Percentiles rank a stretch among this genome's conserved stretches.
Evolutionary conservation across 2,113 vertebrate genomes (phyloP).

Genomic region (Odobenus rosmarus): DNA sequence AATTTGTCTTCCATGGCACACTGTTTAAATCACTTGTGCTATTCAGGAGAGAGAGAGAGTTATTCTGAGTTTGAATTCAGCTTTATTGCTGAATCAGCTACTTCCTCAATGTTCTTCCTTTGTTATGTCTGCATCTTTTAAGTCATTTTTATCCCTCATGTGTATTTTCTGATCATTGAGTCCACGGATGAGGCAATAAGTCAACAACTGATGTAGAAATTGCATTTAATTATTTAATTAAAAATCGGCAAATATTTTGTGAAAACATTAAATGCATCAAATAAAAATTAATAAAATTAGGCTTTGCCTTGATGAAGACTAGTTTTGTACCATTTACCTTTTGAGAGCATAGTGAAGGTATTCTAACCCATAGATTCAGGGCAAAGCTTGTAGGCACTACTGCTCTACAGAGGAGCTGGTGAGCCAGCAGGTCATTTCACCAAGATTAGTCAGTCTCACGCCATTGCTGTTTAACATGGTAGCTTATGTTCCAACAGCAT

Average conservation of each 20-base stretch:
- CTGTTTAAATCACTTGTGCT: background rate
- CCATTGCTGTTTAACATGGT: background rate
- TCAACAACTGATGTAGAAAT: background rate
- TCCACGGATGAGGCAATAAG: background rate
- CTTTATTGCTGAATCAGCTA: background rate
- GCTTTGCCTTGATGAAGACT: background rate
- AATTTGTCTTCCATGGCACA: background rate
- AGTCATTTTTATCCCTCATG: background rate
- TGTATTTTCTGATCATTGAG: background rate
- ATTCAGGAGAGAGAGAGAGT: background rate
- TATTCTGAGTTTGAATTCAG: background rate
- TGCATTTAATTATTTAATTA: background rate
- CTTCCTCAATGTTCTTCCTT: background rate
- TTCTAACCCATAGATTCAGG: background rate
- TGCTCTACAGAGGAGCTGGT: background rate
- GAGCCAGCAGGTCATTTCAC: background rate
- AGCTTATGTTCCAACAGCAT: conserved; percentile 45
- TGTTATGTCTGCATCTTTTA: background rate
- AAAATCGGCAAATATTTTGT: background rate
- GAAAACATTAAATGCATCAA: background rate
- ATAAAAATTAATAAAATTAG: background rate
- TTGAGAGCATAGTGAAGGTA: background rate
- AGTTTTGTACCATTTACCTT: background rate
- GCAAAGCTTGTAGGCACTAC: background rate
- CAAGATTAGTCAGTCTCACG: background rate